Percentiles rank a stretch among this genome's conserved stretches.
phyloP scores from a whole-genome alignment of 2,888 invertebrate species.

The Ethmia dodecea region DNA sequence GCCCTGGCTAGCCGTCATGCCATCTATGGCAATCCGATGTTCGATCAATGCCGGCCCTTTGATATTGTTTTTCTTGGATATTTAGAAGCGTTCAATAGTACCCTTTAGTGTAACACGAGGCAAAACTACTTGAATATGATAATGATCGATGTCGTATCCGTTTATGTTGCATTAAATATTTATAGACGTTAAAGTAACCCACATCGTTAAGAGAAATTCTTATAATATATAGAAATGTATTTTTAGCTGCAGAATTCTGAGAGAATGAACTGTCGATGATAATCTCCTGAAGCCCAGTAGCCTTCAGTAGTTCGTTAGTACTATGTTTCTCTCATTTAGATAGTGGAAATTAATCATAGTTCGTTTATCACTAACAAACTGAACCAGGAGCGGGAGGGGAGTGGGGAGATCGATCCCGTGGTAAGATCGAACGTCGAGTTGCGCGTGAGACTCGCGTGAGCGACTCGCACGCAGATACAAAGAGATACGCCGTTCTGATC shows the following conservation, averaged over 20 bases:
- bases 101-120: slow-evolving; percentile 23
- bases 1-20: slow-evolving; percentile 50
- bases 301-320: slow-evolving; percentile 6
- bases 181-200: slow-evolving; percentile 17
- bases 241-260: too few relatives aligned
- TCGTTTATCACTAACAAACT: slow-evolving; percentile 40
- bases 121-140: slow-evolving; percentile 28
- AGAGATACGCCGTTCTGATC: slow-evolving; percentile 58
- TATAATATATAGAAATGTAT: too few relatives aligned
- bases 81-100: slow-evolving; percentile 47
- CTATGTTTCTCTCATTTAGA: slow-evolving; percentile 27
- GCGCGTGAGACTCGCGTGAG: slow-evolving; percentile 42
- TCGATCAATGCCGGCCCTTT: slow-evolving; percentile 54
- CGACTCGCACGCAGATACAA: slow-evolving; percentile 42
- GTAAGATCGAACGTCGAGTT: slow-evolving; percentile 41
- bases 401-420: slow-evolving; percentile 37
- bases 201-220: slow-evolving; percentile 13
- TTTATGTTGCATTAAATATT: slow-evolving; percentile 28
- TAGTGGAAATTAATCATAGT: slow-evolving; percentile 45
- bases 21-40: slow-evolving; percentile 64
- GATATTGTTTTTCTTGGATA: slow-evolving; percentile 56
- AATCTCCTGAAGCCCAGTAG: slow-evolving; percentile 4
- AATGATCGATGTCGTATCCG: slow-evolving; percentile 26
- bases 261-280: too few relatives aligned
- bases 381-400: slow-evolving; percentile 34